phyloP scores from a whole-genome alignment of 1,140 invertebrate genomes.

The Asobara japonica region DNA sequence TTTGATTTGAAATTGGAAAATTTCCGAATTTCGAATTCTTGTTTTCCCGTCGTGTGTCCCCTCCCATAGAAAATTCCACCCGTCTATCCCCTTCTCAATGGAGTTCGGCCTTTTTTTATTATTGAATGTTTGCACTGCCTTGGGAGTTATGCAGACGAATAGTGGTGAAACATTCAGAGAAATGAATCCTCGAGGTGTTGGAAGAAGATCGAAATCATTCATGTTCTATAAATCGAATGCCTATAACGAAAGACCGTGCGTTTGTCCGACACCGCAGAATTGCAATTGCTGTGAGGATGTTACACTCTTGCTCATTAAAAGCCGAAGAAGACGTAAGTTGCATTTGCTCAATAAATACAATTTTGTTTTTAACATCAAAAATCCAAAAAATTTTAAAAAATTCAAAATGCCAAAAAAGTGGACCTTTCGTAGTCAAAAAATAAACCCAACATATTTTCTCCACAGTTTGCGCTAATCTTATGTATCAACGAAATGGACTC shows the following conservation, averaged over 20 bases:
- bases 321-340: constrained; percentile 45
- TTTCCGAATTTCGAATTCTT: too few species aligned
- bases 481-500: constrained; percentile 46
- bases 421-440: too few species aligned
- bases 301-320: constrained; percentile 40
- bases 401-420: too few species aligned
- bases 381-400: neutral
- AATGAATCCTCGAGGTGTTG: neutral
- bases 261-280: constrained; percentile 31
- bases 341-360: too few species aligned
- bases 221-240: constrained; percentile 37
- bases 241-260: constrained; percentile 41
- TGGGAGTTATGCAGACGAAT: neutral
- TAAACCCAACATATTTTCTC: neutral
- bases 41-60: too few species aligned
- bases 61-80: too few species aligned
- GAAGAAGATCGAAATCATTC: constrained; percentile 26
- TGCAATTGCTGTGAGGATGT: constrained; percentile 53
- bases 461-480: constrained; percentile 56
- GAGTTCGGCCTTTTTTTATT: too few species aligned
- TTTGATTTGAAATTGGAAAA: too few species aligned
- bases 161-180: neutral
- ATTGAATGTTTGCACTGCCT: neutral
- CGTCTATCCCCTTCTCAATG: too few species aligned
- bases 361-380: neutral